Evolutionary conservation across 2,113 vertebrate genomes (phyloP), one percentile per base, ranked within the genome.

Genomic region (Brachyistius frenatus): DNA sequence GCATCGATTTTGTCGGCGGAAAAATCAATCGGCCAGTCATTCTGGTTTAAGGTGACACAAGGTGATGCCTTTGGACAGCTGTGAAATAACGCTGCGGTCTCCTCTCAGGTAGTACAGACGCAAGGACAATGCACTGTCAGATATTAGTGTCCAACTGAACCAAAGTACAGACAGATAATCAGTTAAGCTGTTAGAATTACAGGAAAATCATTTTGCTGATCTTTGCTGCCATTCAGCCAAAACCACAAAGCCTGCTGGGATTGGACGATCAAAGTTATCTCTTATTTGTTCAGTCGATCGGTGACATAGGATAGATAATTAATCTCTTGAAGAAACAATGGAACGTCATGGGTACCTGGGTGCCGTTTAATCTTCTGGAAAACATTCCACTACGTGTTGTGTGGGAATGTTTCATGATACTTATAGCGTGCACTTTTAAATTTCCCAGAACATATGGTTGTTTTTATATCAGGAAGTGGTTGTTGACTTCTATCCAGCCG

Each of bases 1-100:
- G 5, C 87, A 93, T 93, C n/a, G 88, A 93, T 91, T 81, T 2
- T 60, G 1, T 56, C 49, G 23, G 54, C 69, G 52, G 78, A 64
- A 88, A 88, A 91, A 90, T 93, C 91, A 76, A 93, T 91, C 61
- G 56, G 66, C 76, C 60, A 37, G 77, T 92, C 87, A 36, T 74
- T 83, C 78, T 31, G 57, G 78, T 81, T 90, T 85, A 90, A 90
- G 84, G 84, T 82, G 86, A 89, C 82, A 68, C 71, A 54, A 85
- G 81, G 80, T 86, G 84, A 90, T 62, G 67, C 53, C 52, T 75
- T 63, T 69, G 62, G 80, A 78, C 82, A 52, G 65, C 65, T 53
- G 80, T 44, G 78, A 80, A 87, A 86, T 69, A 46, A 64, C 80
- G 66, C 73, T 71, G 65, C 36, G 58, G 68, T 67, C 76, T 61